A percentile compares a stretch with the other conserved stretches of the same genome.
Evolutionary conservation across 92 coral and sea anemone genomes (phyloP).

Genomic region (Heteractis magnifica): DNA sequence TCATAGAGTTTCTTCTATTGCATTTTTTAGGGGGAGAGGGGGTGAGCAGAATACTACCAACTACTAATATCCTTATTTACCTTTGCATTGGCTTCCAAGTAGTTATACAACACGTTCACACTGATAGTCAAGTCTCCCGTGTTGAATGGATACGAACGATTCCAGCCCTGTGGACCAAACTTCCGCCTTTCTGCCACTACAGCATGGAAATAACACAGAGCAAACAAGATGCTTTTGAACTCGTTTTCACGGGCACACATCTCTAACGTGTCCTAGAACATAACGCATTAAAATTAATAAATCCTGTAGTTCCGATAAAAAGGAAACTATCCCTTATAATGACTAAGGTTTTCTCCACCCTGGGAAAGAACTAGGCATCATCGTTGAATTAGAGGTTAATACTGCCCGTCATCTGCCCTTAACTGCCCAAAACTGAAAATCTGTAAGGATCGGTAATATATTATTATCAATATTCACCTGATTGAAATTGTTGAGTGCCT

Average conservation of each 20-base stretch:
- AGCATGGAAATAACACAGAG: conserved; percentile 99
- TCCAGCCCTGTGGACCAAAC: conserved; percentile 99
- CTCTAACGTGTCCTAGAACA: conserved; percentile 87
- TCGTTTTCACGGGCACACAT: conserved; percentile 99
- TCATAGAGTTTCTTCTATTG: neutral
- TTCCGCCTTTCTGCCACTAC: conserved; percentile 97
- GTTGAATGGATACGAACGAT: conserved; percentile 97
- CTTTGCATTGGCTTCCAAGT: conserved; percentile 97
- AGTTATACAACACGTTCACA: conserved; percentile 92
- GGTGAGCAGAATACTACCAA: neutral
- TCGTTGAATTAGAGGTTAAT: neutral
- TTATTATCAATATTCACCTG: conserved; percentile 58
- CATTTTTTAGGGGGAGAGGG: too few species aligned
- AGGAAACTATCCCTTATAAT: too few species aligned
- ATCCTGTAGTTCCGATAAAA: too few species aligned
- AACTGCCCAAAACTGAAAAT: neutral
- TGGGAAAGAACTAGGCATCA: too few species aligned
- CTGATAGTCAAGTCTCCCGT: conserved; percentile 99
- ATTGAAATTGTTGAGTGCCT: conserved; percentile 89
- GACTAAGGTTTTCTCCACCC: too few species aligned
- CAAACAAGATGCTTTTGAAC: conserved; percentile 96
- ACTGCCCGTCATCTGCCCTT: neutral
- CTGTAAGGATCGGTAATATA: neutral
- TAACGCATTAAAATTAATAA: neutral
- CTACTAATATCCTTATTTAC: conserved; percentile 23